phyloP scores from a whole-genome alignment of 2,888 invertebrate genomes.

The Trileptium ribeirensis region DNA sequence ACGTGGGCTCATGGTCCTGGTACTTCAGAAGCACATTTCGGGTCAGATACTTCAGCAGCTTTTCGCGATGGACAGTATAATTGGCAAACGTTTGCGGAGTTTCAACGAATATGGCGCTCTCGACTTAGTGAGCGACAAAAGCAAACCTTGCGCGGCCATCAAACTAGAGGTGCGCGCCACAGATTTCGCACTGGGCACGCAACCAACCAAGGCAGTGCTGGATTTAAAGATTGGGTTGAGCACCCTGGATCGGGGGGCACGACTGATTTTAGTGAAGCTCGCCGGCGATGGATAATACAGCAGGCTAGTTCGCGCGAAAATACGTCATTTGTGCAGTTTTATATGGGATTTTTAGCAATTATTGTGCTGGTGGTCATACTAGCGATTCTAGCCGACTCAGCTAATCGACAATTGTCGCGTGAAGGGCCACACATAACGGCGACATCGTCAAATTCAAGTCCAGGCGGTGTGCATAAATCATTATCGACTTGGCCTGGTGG shows the following conservation, averaged over 20 bases:
- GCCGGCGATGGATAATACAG: neutral
- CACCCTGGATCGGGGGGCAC: neutral
- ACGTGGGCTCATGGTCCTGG: neutral
- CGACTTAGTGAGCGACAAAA: neutral
- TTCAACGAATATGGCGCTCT: slow-evolving; percentile 15
- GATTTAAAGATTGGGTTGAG: neutral
- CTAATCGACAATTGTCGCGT: neutral
- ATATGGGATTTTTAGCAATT: neutral
- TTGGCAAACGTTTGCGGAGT: slow-evolving; percentile 9
- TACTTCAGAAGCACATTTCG: slow-evolving; percentile 12
- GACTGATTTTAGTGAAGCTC: neutral
- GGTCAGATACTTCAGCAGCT: neutral
- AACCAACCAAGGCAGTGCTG: neutral
- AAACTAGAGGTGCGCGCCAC: no score
- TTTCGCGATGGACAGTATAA: neutral
- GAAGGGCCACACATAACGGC: no score
- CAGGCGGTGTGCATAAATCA: neutral
- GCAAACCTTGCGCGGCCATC: neutral
- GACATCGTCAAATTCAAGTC: no score
- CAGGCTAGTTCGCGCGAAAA: neutral
- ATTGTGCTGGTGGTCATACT: neutral
- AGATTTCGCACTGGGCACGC: neutral
- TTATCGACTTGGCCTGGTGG: neutral
- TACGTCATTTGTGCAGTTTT: neutral
- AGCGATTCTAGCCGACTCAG: neutral